Evolutionary conservation across 2,888 invertebrate species (phyloP), one percentile per base, ranked within the genome.

Genomic region (Protophormia terraenovae): DNA sequence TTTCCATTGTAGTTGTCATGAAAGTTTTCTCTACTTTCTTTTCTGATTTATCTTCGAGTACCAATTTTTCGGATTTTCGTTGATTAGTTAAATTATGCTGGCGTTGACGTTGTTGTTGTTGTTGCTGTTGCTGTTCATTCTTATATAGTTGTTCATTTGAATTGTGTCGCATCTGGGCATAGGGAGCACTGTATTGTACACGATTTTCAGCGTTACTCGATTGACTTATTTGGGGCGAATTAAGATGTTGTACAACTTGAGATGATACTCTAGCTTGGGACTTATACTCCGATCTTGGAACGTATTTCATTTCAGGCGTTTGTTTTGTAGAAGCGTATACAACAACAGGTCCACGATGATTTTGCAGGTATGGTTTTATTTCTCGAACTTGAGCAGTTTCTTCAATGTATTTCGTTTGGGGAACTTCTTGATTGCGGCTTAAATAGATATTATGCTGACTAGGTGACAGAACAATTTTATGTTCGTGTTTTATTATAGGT

Each of bases 401-500:
- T 35, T 88, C 89, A 14, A 87, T 86, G 14, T 77, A 87, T 62
- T 85, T 72, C 0, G 80, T 72, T 58, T 83, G 47, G 1, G 84
- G 86, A 7, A 76, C 62, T 0, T 85, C 86, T 35, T 86, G 78
- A 50, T 79, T 76, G 4, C 82, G 78, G 2, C 88, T 88, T 53
- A 92, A 67, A 19, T 90, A 91, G 3, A 92, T 91, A 14, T 90
- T 91, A 60, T 92, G 92, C 78, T 91, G 91, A 0, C 90, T 88
- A 8, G 91, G 91, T 1, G 91, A 90, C 55, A 90, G 60, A 4
- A 89, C 89, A 45, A 91, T 89, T 88, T 91, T 91, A 83, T 89
- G 91, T 71, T 90, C 90, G 50, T 91, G 91, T 73, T 90, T 90
- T 69, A 90, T 88, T 50, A 88, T 55, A 60, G 82, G 66, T 29